A percentile compares a stretch with the other conserved stretches of the same genome.
phyloP scores from a whole-genome alignment of 2,113 vertebrate species.

The Sakesphorus luctuosus region DNA sequence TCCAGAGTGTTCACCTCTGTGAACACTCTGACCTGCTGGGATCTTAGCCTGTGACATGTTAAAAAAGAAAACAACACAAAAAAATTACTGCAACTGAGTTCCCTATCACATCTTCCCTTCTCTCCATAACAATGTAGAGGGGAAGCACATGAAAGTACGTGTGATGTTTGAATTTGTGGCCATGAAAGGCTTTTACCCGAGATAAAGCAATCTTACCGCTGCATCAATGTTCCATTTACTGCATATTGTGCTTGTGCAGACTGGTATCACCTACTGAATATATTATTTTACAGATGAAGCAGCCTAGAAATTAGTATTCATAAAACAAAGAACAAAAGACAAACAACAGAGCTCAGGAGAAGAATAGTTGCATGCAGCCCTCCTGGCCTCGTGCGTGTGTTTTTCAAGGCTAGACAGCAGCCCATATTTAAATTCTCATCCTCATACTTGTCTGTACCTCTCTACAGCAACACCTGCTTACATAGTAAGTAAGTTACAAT shows the following conservation, averaged over 20 bases:
- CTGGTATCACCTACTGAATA: background rate
- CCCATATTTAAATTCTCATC: background rate
- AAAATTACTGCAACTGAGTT: background rate
- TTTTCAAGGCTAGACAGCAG: background rate
- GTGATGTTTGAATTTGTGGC: background rate
- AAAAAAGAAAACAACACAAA: background rate
- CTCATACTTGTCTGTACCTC: background rate
- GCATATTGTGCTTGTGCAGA: background rate
- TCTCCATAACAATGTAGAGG: background rate
- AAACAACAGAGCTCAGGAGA: background rate
- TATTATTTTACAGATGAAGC: background rate
- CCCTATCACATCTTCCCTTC: no score
- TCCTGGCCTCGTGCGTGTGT: fast-evolving
- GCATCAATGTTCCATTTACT: background rate
- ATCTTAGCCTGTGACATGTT: background rate
- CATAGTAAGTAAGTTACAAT: background rate
- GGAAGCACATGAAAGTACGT: background rate
- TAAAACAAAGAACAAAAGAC: background rate
- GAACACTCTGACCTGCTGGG: background rate
- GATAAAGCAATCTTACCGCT: background rate
- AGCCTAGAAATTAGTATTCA: background rate
- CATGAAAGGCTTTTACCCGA: background rate
- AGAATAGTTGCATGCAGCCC: background rate
- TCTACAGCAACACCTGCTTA: background rate
- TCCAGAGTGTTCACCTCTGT: no score